Percentiles rank a stretch among this genome's conserved stretches.
These are phyloP conservation scores for Drosophila nannoptera DNA, from an alignment of 1,140 invertebrate species.

Conservation along the genomic window DNA sequence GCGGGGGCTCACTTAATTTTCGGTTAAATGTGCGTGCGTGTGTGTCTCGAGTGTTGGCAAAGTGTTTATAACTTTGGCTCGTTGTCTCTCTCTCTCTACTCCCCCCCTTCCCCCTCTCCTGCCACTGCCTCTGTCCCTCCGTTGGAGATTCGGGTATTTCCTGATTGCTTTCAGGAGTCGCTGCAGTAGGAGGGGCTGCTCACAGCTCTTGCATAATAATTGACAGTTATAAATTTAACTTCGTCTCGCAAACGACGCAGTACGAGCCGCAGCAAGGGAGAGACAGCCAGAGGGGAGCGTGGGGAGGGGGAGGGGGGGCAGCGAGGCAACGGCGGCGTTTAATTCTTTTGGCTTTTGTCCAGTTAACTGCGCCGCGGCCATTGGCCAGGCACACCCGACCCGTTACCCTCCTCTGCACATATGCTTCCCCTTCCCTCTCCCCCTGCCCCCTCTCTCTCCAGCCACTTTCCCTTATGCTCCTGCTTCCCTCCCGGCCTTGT, in stretches of 20 bases:
- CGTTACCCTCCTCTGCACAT: background rate
- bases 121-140: background rate
- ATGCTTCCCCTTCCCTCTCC: background rate
- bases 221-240: constrained; percentile 78
- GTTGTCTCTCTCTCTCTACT: background rate
- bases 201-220: constrained; percentile 79
- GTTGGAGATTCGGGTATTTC: constrained; percentile 62
- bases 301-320: background rate
- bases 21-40: constrained; percentile 15
- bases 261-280: background rate
- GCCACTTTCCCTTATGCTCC: too few species aligned
- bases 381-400: constrained; percentile 5
- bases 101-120: background rate
- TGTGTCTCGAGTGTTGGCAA: constrained; percentile 20
- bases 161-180: constrained; percentile 51
- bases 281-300: background rate
- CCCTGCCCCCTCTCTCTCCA: background rate
- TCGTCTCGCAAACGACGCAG: constrained; percentile 37
- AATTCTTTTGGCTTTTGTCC: constrained; percentile 64
- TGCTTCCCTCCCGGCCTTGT: background rate
- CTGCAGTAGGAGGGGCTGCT: constrained; percentile 22
- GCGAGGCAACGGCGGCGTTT: constrained; percentile 14
- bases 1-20: constrained; percentile 16
- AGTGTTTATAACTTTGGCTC: constrained; percentile 39
- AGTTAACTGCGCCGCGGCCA: constrained; percentile 19